A percentile compares a stretch with the other conserved stretches of the same genome.
These are phyloP conservation scores for Cheilosia scutellata DNA, from an alignment of 2,888 invertebrate species.

Conservation along the genomic window DNA sequence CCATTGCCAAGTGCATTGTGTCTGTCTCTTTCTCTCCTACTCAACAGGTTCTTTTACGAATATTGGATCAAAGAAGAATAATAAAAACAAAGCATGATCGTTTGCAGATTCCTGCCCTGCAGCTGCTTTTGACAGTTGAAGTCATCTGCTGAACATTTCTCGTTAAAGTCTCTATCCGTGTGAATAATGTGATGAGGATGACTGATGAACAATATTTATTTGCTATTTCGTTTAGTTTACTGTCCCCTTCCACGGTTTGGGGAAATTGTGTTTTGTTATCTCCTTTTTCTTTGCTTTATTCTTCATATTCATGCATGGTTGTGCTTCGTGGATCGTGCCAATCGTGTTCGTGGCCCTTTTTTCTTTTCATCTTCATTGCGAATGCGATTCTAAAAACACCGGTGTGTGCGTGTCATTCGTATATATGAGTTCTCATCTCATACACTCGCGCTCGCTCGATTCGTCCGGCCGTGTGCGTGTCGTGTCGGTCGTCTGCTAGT, in stretches of 20 bases:
- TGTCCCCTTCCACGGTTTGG: neutral
- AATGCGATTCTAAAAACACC: neutral
- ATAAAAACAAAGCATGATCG: constrained; percentile 39
- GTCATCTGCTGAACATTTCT: neutral
- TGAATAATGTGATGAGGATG: too few species aligned
- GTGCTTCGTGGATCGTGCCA: too few species aligned
- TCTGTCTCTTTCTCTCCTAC: neutral
- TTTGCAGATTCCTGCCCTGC: neutral
- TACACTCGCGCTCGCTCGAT: neutral
- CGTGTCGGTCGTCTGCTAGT: neutral
- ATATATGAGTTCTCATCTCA: neutral
- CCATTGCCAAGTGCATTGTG: neutral
- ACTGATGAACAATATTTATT: too few species aligned
- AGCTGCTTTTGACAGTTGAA: too few species aligned
- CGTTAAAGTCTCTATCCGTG: too few species aligned
- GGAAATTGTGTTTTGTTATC: neutral
- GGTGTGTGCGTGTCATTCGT: too few species aligned
- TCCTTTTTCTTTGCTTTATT: constrained; percentile 7
- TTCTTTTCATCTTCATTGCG: constrained; percentile 40
- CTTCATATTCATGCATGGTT: too few species aligned
- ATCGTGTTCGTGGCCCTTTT: constrained; percentile 9
- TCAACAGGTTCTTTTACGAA: constrained; percentile 31
- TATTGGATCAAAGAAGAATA: constrained; percentile 6
- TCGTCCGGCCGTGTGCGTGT: too few species aligned
- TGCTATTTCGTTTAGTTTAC: neutral